These are phyloP conservation scores for Ciconia maguari DNA, from an alignment of 2,113 vertebrate species.

Conservation along the genomic window DNA sequence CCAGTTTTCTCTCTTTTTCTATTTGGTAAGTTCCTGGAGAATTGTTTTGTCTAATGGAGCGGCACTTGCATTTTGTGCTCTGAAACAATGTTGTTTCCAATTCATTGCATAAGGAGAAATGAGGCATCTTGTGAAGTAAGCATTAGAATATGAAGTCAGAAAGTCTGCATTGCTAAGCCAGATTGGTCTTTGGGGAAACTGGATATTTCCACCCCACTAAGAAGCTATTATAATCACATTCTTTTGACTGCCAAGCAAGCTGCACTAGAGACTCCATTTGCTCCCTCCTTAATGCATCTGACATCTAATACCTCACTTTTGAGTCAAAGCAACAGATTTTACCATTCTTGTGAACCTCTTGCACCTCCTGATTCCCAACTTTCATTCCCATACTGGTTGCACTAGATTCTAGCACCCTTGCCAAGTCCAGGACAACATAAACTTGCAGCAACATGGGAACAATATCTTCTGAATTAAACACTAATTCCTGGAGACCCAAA, in stretches of 20 bases:
- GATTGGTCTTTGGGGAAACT: neutral
- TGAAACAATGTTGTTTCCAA: slow-evolving; percentile 8
- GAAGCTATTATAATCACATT: neutral
- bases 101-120: slow-evolving; percentile 24
- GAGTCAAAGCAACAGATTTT: neutral
- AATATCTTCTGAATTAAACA: neutral
- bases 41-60: slow-evolving; percentile 7
- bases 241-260: neutral
- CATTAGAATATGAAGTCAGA: neutral
- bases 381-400: neutral
- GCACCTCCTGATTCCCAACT: neutral
- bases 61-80: neutral
- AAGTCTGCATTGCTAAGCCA: neutral
- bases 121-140: slow-evolving; percentile 17
- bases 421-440: neutral
- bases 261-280: neutral
- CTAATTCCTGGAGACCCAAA: neutral
- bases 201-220: slow-evolving; percentile 4
- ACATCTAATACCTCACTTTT: neutral
- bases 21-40: neutral
- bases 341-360: neutral
- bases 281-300: neutral
- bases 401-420: neutral
- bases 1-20: neutral
- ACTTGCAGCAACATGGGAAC: neutral